phyloP scores from a whole-genome alignment of 2,113 vertebrate species.

The Cyprinodon brontotheroides region DNA sequence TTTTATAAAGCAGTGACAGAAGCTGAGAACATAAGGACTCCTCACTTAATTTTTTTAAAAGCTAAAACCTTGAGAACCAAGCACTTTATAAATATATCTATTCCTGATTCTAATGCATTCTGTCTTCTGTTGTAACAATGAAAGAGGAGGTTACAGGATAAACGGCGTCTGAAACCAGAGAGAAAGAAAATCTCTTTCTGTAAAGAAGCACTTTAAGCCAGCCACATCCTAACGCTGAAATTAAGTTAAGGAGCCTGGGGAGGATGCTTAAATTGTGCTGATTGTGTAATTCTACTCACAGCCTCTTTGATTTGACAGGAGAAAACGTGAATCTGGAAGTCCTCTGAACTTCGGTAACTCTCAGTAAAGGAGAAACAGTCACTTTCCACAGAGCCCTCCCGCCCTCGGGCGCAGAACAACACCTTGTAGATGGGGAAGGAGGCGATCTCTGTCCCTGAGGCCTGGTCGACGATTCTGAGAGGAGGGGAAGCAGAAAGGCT shows the following conservation, averaged over 20 bases:
- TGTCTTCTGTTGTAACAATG: not conserved
- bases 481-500: not conserved
- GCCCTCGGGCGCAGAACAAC: conserved; percentile 93
- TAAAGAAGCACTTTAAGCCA: not conserved
- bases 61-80: not conserved
- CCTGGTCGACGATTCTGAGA: conserved; percentile 89
- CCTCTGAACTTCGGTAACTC: conserved; percentile 92
- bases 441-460: conserved; percentile 86
- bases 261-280: not conserved
- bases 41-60: not conserved
- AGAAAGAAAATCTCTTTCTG: not conserved
- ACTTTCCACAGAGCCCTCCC: conserved; percentile 87
- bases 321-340: conserved; percentile 98
- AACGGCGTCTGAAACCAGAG: not conserved
- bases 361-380: conserved; percentile 97
- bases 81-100: not conserved
- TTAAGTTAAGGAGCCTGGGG: not conserved
- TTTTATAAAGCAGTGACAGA: not conserved
- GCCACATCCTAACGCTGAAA: too few relatives aligned
- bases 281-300: conserved; percentile 79
- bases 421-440: conserved; percentile 97
- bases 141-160: not conserved
- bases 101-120: not conserved
- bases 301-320: conserved; percentile 98
- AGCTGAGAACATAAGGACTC: too few relatives aligned